phyloP scores from a whole-genome alignment of 2,797 vertebrate species.

The Dallia pectoralis region DNA sequence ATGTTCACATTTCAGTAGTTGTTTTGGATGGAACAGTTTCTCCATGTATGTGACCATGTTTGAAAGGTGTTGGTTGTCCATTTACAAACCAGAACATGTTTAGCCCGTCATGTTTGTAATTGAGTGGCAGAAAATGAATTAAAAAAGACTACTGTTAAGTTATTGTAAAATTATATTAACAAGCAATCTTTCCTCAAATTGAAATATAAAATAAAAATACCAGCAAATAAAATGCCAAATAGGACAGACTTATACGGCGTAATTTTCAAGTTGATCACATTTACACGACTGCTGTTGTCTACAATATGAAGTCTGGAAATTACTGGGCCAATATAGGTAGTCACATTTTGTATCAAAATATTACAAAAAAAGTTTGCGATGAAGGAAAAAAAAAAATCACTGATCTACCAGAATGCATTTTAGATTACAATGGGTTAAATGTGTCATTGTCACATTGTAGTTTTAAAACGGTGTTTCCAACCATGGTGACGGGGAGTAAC shows the following conservation, averaged over 20 bases:
- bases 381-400: constrained; percentile 71
- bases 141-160: constrained; percentile 67
- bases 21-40: too few relatives aligned
- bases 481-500: too few relatives aligned
- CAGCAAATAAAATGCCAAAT: constrained; percentile 76
- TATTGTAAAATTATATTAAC: constrained; percentile 85
- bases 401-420: constrained; percentile 85
- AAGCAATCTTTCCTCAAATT: constrained; percentile 80
- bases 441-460: constrained; percentile 77
- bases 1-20: too few relatives aligned
- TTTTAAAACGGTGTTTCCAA: too few relatives aligned
- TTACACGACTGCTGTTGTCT: constrained; percentile 73
- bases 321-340: constrained; percentile 73
- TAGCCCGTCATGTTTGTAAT: background rate
- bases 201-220: constrained; percentile 76
- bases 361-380: constrained; percentile 54
- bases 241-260: constrained; percentile 72
- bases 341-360: constrained; percentile 76
- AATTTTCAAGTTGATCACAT: constrained; percentile 74
- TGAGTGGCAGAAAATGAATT: constrained; percentile 8
- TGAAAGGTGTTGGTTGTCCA: too few relatives aligned
- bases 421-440: constrained; percentile 82
- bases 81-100: background rate
- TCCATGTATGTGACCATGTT: too few relatives aligned
- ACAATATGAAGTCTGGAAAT: constrained; percentile 71